Evolutionary conservation across 2,888 invertebrate species (phyloP).

Genomic region (Microchrysa polita): DNA sequence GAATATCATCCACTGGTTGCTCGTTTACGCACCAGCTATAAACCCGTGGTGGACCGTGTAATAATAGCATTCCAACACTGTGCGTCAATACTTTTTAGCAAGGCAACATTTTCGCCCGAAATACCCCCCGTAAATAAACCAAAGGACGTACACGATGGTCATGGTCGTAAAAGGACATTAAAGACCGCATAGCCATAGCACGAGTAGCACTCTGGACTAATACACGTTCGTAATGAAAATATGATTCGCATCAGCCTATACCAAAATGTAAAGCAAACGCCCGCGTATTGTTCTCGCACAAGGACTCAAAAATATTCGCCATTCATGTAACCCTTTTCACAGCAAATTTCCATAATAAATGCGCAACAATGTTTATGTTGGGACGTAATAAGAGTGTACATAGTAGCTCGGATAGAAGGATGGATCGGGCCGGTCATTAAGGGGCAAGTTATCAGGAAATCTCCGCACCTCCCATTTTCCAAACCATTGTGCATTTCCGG

Average conservation of each 20-base stretch:
- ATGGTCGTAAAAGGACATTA: constrained; percentile 13
- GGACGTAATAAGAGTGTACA: too few species aligned
- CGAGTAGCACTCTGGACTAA: not conserved
- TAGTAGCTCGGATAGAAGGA: too few species aligned
- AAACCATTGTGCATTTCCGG: too few species aligned
- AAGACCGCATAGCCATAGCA: not conserved
- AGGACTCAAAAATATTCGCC: too few species aligned
- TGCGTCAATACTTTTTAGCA: not conserved
- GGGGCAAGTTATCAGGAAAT: too few species aligned
- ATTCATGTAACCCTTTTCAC: too few species aligned
- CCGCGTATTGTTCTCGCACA: too few species aligned
- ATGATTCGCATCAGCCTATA: not conserved
- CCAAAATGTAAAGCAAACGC: too few species aligned
- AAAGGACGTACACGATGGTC: not conserved
- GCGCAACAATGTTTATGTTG: too few species aligned
- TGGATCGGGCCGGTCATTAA: too few species aligned
- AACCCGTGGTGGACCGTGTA: constrained; percentile 30
- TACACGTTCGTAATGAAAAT: constrained; percentile 26
- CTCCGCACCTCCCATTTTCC: too few species aligned
- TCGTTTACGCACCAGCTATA: constrained; percentile 13
- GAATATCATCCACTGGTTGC: constrained; percentile 35
- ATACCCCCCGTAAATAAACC: not conserved
- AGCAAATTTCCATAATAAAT: too few species aligned
- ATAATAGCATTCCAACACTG: constrained; percentile 9
- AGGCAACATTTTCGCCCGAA: not conserved